These are phyloP conservation scores for Cirrhinus molitorella DNA, from an alignment of 2,797 vertebrate species.

Conservation along the genomic window DNA sequence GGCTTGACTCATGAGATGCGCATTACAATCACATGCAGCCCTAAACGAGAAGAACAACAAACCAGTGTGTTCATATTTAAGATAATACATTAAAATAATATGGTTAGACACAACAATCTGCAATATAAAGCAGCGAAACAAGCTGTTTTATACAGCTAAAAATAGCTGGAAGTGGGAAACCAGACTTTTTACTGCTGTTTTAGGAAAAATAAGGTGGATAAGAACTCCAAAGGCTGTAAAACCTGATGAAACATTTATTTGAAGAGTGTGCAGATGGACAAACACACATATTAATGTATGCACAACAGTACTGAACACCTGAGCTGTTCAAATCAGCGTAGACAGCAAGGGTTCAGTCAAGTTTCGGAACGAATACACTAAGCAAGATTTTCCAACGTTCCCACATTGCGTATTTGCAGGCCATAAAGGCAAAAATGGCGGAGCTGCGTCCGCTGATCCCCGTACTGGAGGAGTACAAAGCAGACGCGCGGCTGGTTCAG, in stretches of 20 bases:
- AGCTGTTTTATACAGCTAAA: too few species aligned
- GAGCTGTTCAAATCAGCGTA: not conserved
- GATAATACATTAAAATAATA: too few species aligned
- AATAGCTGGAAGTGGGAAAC: too few species aligned
- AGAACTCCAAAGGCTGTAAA: not conserved
- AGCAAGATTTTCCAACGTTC: slow-evolving; percentile 7
- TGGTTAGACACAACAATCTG: too few species aligned
- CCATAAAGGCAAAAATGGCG: slow-evolving; percentile 99
- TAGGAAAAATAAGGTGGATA: too few species aligned
- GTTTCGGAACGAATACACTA: not conserved
- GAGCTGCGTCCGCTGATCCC: slow-evolving; percentile 99
- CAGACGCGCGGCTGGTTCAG: slow-evolving; percentile 99
- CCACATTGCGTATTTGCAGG: slow-evolving; percentile 79
- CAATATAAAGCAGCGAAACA: too few species aligned
- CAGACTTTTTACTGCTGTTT: too few species aligned
- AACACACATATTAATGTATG: not conserved
- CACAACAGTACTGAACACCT: not conserved
- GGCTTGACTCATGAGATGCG: too few species aligned
- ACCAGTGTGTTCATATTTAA: too few species aligned
- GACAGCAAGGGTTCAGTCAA: slow-evolving; percentile 2
- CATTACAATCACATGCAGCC: too few species aligned
- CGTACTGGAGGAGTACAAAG: slow-evolving; percentile 99
- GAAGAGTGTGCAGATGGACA: not conserved
- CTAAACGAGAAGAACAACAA: too few species aligned
- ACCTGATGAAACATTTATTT: not conserved